Evolutionary conservation across 2,888 invertebrate species (phyloP), one percentile per base, ranked within the genome.

Genomic region (Amiota communis): DNA sequence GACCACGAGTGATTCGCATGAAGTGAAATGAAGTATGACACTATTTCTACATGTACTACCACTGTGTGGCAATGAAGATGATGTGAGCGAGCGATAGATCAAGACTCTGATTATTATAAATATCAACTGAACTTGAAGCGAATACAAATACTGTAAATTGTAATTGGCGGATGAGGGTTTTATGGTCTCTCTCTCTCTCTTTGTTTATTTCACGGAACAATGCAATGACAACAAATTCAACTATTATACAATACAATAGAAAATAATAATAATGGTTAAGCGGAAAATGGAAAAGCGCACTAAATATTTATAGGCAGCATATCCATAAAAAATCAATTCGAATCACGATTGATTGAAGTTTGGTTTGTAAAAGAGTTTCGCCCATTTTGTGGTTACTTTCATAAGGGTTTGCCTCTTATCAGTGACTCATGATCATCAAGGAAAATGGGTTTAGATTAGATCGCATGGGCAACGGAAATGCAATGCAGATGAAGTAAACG

Each of bases 121-220:
- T 77, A 36, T 36, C 36, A 74, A 78, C 77, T 53, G 72, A 74
- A 83, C 84, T 83, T 83, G 75, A 83, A 71, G 76, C 76, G 70
- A 48, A 78, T 75, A 83, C 83, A 83, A 84, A 84, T 23, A 23
- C 23, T 2, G 83, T 83, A 83, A 83, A 83, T 84, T 83, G 83
- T 84, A 83, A 83, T 83, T 83, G 83, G 85, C 83, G 83, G 81
- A 72, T 82, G 76, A 81, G 82, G 84, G 56, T 77, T 79, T 76
- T 74, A 70, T 70, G 73, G 76, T 80, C 64, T 74, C 49, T 76
- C 51, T 72, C 61, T 65, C 57, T 80, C 64, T 74, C 49, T 76
- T 56, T 72, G 64, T 65, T 63, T 71, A 68, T 73, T 81, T 79
- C 78, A 78, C 20, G 59, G 17, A 17, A 17, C 59, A 59, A 17